phyloP scores from a whole-genome alignment of 2,888 invertebrate genomes.

The Caenorhabditis sp. region DNA sequence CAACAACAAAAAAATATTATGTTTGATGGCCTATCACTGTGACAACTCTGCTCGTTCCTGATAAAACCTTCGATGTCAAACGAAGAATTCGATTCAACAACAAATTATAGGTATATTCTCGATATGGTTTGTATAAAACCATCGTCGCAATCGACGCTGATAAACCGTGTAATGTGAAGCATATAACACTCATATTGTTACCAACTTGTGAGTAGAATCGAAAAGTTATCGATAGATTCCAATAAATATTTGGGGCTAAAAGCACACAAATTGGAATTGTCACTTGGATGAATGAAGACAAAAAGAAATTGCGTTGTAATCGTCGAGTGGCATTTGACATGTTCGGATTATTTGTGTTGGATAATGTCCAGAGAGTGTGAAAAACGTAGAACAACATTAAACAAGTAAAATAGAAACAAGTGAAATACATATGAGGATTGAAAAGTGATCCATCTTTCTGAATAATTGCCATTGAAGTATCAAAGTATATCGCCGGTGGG shows the following conservation, averaged over 20 bases:
- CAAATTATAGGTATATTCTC: conserved; percentile 6
- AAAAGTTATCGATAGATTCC: conserved; percentile 24
- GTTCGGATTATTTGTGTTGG: conserved; percentile 11
- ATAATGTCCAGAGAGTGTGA: conserved; percentile 13
- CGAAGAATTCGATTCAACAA: background rate
- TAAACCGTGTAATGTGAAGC: conserved; percentile 25
- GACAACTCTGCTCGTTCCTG: too few relatives aligned
- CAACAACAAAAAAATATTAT: too few relatives aligned
- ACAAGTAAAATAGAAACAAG: conserved; percentile 1
- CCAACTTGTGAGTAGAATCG: conserved; percentile 17
- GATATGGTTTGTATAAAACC: conserved; percentile 16
- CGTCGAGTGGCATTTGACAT: conserved; percentile 13
- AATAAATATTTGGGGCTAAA: conserved; percentile 17
- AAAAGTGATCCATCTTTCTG: conserved; percentile 21
- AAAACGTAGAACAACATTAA: conserved; percentile 4
- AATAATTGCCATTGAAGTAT: background rate
- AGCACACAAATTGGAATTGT: conserved; percentile 17
- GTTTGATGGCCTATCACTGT: too few relatives aligned
- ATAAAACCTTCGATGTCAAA: too few relatives aligned
- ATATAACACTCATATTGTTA: conserved; percentile 20
- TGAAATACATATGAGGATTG: conserved; percentile 31
- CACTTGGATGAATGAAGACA: conserved; percentile 15
- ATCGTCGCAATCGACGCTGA: conserved; percentile 26
- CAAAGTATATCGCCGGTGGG: conserved; percentile 12
- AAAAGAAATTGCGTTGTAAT: conserved; percentile 18